Percentiles rank a stretch among this genome's conserved stretches.
Conservation (phyloP, 2,888 invertebrate species). For the Microdon myrmicae region DNA sequence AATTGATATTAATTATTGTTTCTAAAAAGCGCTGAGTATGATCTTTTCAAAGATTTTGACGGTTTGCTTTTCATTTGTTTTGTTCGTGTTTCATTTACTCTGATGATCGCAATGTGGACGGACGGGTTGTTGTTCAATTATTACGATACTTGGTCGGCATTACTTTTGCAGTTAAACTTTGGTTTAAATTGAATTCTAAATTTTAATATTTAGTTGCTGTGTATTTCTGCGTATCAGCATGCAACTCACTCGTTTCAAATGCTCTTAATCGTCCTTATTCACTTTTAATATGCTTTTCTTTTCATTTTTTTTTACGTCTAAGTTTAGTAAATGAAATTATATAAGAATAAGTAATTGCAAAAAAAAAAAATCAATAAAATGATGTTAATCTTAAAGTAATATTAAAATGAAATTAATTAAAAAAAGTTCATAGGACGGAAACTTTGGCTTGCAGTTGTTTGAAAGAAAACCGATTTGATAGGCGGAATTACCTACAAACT, state of each 20-base stretch:
- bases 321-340: slow-evolving; percentile 39
- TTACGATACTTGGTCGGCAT: slow-evolving; percentile 34
- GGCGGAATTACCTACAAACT: no score
- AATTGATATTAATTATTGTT: slow-evolving; percentile 5
- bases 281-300: no score
- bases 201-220: slow-evolving; percentile 39
- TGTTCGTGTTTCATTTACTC: slow-evolving; percentile 6
- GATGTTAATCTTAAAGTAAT: slow-evolving; percentile 1
- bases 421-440: slow-evolving; percentile 18
- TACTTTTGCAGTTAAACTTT: slow-evolving; percentile 13
- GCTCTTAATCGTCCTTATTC: slow-evolving; percentile 29
- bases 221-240: slow-evolving; percentile 50
- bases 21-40: no score
- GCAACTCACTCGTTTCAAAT: slow-evolving; percentile 42
- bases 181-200: slow-evolving; percentile 24
- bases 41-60: slow-evolving; percentile 24
- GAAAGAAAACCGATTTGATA: no score
- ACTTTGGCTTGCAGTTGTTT: no score
- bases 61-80: no score
- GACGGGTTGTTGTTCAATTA: slow-evolving; percentile 28
- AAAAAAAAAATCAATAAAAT: no score
- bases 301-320: slow-evolving; percentile 32
- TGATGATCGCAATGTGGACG: slow-evolving; percentile 50
- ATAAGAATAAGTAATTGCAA: no score
- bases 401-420: slow-evolving; percentile 1